These are phyloP conservation scores for Indicator maculatus DNA, from an alignment of 2,113 vertebrate species.

Conservation along the genomic window DNA sequence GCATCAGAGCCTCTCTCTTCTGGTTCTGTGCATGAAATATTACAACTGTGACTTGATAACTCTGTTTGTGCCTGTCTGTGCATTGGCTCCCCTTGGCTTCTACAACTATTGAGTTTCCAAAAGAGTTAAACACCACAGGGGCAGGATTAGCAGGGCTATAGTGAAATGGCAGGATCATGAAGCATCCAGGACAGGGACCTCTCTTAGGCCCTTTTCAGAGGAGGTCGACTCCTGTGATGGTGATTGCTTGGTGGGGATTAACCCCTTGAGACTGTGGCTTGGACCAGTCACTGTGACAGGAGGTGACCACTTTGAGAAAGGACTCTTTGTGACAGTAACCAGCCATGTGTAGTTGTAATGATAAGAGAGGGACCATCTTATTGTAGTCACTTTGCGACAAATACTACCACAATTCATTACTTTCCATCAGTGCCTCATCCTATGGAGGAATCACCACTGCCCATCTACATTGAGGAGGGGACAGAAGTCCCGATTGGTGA, in stretches of 20 bases:
- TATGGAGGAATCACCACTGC: conserved; percentile 76
- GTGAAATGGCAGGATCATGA: not conserved
- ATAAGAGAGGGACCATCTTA: conserved; percentile 68
- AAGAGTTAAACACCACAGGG: not conserved
- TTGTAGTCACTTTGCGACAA: conserved; percentile 70
- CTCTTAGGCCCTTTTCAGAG: not conserved
- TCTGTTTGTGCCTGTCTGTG: conserved; percentile 50
- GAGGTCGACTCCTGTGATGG: not conserved
- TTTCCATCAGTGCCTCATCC: conserved; percentile 77
- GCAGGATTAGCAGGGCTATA: not conserved
- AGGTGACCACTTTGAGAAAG: not conserved
- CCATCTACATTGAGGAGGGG: conserved; percentile 75
- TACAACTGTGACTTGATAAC: not conserved
- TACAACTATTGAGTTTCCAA: not conserved
- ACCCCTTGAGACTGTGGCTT: not conserved
- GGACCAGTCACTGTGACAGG: not conserved
- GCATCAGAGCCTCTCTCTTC: conserved; percentile 52
- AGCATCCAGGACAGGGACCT: not conserved
- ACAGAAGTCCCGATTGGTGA: conserved; percentile 74
- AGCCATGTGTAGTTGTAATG: conserved; percentile 46
- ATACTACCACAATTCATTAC: conserved; percentile 77
- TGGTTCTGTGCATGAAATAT: conserved; percentile 60
- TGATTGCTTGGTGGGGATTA: not conserved
- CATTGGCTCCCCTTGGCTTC: conserved; percentile 55
- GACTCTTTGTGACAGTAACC: conserved; percentile 26